phyloP scores from a whole-genome alignment of 2,888 invertebrate species.

The Andrena praecox region DNA sequence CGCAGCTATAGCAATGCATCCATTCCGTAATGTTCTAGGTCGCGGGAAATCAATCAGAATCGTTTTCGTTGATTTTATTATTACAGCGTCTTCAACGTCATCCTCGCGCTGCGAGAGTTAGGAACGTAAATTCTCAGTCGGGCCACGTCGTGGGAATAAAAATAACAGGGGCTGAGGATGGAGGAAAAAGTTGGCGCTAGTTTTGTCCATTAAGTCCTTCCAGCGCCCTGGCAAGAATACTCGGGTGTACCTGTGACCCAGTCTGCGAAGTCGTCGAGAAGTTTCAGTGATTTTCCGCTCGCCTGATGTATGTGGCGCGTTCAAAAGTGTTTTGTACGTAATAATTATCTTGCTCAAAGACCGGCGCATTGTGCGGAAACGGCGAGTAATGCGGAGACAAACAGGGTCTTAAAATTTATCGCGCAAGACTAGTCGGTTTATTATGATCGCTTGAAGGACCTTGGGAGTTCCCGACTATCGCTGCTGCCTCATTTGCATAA shows the following conservation, averaged over 20 bases:
- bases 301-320: slow-evolving; percentile 41
- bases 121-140: slow-evolving; percentile 64
- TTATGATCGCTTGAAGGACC: slow-evolving; percentile 23
- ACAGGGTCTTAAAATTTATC: slow-evolving; percentile 55
- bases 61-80: slow-evolving; percentile 44
- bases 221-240: slow-evolving; percentile 58
- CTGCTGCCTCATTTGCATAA: slow-evolving; percentile 29
- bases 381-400: slow-evolving; percentile 26
- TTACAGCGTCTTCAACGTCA: background rate
- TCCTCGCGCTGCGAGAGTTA: slow-evolving; percentile 19
- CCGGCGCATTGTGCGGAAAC: slow-evolving; percentile 14
- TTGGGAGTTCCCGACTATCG: slow-evolving; percentile 22
- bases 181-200: slow-evolving; percentile 64
- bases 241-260: slow-evolving; percentile 60
- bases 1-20: too few species aligned
- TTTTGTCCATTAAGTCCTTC: slow-evolving; percentile 69
- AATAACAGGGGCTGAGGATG: slow-evolving; percentile 51
- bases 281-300: slow-evolving; percentile 42
- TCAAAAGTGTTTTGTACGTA: slow-evolving; percentile 57
- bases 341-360: slow-evolving; percentile 55
- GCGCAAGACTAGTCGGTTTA: slow-evolving; percentile 29
- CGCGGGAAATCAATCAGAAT: background rate
- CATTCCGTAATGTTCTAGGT: background rate
- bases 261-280: slow-evolving; percentile 56
- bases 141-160: slow-evolving; percentile 45